These are phyloP conservation scores for Drosophila phalerata DNA, from an alignment of 2,888 invertebrate genomes.

Conservation along the genomic window DNA sequence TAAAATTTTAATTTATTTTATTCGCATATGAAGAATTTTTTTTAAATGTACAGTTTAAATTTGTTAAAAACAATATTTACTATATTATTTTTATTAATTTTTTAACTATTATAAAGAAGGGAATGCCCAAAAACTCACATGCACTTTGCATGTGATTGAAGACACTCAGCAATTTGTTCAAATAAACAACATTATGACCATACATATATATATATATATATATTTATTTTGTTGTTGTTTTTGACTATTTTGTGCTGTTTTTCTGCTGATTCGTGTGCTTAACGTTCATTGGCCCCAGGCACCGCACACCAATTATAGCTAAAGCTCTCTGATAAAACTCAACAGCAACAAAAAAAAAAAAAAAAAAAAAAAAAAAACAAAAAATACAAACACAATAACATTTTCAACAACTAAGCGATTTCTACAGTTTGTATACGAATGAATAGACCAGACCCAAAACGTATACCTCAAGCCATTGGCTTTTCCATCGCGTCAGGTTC, in stretches of 20 bases:
- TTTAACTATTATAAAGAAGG: too few relatives aligned
- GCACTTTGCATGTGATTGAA: constrained; percentile 69
- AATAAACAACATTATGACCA: constrained; percentile 56
- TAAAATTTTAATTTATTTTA: too few relatives aligned
- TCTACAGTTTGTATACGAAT: constrained; percentile 30
- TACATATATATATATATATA: constrained; percentile 9
- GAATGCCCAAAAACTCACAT: constrained; percentile 48
- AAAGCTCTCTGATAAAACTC: constrained; percentile 60
- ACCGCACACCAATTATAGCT: constrained; percentile 37
- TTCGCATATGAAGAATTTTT: too few relatives aligned
- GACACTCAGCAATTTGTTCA: constrained; percentile 54
- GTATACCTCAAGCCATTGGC: constrained; percentile 47
- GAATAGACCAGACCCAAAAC: constrained; percentile 36
- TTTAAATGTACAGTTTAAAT: too few relatives aligned
- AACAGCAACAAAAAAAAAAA: constrained; percentile 36
- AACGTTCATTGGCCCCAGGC: constrained; percentile 75
- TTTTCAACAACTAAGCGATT: constrained; percentile 72
- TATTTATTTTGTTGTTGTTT: constrained; percentile 1
- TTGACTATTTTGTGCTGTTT: constrained; percentile 50
- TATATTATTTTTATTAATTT: too few relatives aligned
- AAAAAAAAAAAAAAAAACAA: constrained; percentile 27
- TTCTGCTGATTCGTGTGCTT: constrained; percentile 71
- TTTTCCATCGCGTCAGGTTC: constrained; percentile 41
- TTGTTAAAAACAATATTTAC: too few relatives aligned
- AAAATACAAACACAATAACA: constrained; percentile 40